Evolutionary conservation across 2,888 invertebrate species (phyloP).

Genomic region (Harmothoe impar): DNA sequence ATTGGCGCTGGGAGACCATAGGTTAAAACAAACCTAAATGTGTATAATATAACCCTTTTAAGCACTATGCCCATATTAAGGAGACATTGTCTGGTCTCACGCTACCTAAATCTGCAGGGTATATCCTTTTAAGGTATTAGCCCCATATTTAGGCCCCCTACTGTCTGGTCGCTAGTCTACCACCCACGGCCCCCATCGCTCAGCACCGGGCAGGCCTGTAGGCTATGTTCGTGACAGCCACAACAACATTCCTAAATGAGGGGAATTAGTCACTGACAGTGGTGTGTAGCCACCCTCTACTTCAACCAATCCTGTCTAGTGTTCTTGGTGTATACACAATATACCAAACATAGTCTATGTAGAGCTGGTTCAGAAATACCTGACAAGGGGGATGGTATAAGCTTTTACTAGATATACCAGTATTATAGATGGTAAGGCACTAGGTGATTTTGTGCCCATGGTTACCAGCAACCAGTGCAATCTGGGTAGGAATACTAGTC

Average conservation of each 20-base stretch:
- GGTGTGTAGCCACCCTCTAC: background rate
- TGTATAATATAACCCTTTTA: too few relatives aligned
- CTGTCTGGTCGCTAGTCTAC: background rate
- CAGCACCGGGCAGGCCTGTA: background rate
- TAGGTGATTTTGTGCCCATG: too few relatives aligned
- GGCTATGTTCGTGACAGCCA: constrained; percentile 32
- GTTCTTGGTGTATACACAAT: background rate
- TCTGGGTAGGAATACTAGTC: too few relatives aligned
- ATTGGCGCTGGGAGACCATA: too few relatives aligned
- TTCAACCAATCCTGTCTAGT: background rate
- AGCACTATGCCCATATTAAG: too few relatives aligned
- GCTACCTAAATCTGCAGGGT: background rate
- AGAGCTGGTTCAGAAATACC: too few relatives aligned
- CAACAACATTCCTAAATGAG: constrained; percentile 44
- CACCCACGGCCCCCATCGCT: background rate
- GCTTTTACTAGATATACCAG: too few relatives aligned
- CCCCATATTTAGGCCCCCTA: background rate
- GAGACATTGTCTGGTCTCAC: too few relatives aligned
- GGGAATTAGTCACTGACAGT: constrained; percentile 46
- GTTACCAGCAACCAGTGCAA: too few relatives aligned
- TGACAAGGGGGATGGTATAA: too few relatives aligned
- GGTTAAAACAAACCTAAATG: too few relatives aligned
- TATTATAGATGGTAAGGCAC: too few relatives aligned
- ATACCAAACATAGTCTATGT: background rate
- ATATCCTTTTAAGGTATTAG: background rate